Evolutionary conservation across 23 tunicate species (phyloP).

Genomic region (Halocynthia roretzi): DNA sequence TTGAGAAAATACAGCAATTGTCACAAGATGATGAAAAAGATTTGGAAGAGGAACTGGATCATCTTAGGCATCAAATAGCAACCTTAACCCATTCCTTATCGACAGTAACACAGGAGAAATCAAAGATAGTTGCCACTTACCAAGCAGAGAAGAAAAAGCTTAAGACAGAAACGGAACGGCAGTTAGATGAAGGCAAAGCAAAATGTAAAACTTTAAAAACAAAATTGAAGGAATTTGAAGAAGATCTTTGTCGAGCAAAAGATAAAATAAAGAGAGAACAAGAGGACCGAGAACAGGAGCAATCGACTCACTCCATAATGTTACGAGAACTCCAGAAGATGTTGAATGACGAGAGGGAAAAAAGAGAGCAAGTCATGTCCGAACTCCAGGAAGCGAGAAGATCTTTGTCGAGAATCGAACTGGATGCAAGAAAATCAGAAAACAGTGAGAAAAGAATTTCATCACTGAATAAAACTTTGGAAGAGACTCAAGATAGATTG

Average conservation of each 20-base stretch:
- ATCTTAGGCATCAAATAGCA: conserved; percentile 58
- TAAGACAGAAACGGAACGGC: conserved; percentile 64
- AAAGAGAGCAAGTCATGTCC: conserved; percentile 32
- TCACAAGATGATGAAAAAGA: conserved; percentile 19
- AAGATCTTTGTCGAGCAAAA: conserved; percentile 45
- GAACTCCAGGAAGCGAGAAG: conserved; percentile 50
- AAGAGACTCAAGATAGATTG: conserved; percentile 35
- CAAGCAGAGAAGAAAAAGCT: conserved; percentile 83
- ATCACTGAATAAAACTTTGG: conserved; percentile 49
- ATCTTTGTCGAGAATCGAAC: conserved; percentile 25
- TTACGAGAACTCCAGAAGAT: conserved; percentile 85
- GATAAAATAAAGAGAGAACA: conserved; percentile 55
- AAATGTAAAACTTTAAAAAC: conserved; percentile 25
- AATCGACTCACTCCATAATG: conserved; percentile 84
- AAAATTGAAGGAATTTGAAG: conserved; percentile 36
- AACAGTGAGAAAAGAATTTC: conserved; percentile 47
- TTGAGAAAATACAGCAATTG: neutral
- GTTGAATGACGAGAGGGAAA: conserved; percentile 80
- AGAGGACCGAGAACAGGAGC: conserved; percentile 70
- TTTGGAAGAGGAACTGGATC: conserved; percentile 21
- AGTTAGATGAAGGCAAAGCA: conserved; percentile 30
- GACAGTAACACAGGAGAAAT: conserved; percentile 74
- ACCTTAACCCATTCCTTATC: conserved; percentile 76
- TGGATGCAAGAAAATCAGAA: conserved; percentile 46
- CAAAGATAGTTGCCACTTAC: conserved; percentile 74